Percentiles rank a stretch among this genome's conserved stretches.
Evolutionary conservation across 2,888 invertebrate species (phyloP).

Genomic region (Hofmannophila pseudospretella): DNA sequence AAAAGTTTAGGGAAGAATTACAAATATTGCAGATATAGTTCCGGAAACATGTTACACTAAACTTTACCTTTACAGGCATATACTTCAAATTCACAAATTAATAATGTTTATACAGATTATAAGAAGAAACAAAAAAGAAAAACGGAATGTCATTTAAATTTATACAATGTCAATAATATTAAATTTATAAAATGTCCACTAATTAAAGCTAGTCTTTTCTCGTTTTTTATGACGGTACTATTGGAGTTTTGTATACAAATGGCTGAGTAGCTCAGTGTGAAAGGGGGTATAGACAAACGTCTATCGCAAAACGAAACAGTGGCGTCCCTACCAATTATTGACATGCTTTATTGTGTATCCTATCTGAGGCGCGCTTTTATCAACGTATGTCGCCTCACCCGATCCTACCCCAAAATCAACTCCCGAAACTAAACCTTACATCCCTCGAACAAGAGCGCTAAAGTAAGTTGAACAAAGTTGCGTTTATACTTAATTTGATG

Average conservation of each 20-base stretch:
- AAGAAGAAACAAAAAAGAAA: too few relatives aligned
- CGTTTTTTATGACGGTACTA: too few relatives aligned
- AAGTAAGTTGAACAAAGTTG: constrained; percentile 18
- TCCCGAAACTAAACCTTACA: constrained; percentile 24
- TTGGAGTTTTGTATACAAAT: neutral
- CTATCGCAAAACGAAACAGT: constrained; percentile 28
- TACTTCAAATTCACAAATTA: too few relatives aligned
- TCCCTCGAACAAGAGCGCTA: neutral
- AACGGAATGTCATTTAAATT: too few relatives aligned
- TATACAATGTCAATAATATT: too few relatives aligned
- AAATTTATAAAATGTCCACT: too few relatives aligned
- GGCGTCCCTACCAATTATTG: constrained; percentile 66
- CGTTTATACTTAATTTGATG: constrained; percentile 70
- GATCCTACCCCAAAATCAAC: constrained; percentile 16
- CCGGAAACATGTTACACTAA: too few relatives aligned
- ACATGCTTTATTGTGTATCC: constrained; percentile 62
- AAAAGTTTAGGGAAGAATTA: too few relatives aligned
- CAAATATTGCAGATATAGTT: too few relatives aligned
- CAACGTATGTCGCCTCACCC: constrained; percentile 53
- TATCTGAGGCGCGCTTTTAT: constrained; percentile 58
- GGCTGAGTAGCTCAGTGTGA: constrained; percentile 16
- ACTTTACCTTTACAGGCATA: too few relatives aligned
- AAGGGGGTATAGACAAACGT: constrained; percentile 14
- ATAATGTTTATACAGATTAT: too few relatives aligned
- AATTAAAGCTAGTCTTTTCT: too few relatives aligned